Base-by-base conservation (phyloP, 2,113 vertebrate species). In the Chloropsis hardwickii region DNA sequence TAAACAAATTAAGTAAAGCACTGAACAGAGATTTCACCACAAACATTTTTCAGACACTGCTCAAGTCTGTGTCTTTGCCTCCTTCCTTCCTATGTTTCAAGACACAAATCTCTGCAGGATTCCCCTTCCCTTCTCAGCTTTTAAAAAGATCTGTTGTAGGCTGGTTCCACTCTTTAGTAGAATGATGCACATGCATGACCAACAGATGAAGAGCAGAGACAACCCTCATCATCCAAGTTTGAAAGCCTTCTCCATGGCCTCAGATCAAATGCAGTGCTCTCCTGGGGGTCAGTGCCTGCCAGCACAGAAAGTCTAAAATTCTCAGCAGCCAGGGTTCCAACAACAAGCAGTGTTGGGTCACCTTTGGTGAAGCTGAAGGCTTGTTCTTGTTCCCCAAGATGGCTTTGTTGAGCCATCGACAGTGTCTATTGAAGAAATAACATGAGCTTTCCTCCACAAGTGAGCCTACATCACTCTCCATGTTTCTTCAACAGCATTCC, bases 361-460 rank as follows among this genome's bases (percentile, higher is more conserved):
- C 60, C 33, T 53, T 14, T n/a, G 18, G 10, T 44, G 60, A 54
- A 85, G 27, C 21, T 65, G 37, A 78, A 88, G 45, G 9, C 10
- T 73, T 54, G 1, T 27, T 48, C 27, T 53, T 67, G n/a, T 56
- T 61, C 56, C 22, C 16, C 2, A 0, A 4, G n/a, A n/a, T n/a
- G n/a, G 9, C 8, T 61, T 53, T 70, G 9, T 0, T 61, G 24
- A 90, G 33, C 18, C 45, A 42, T 14, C 5, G 3, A 42, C 37
- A 86, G 51, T 20, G 47, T 29, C 53, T 35, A 2, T 9, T 37
- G 16, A 64, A 35, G 45, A 35, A 56, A 35, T 35, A 56, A 48
- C 22, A 33, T 0, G 17, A 72, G 21, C 0, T 5, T 29, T 76
- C 33, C 35, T 78, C 33, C 8, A 33, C 0, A 1, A 48, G 18